A percentile compares a stretch with the other conserved stretches of the same genome.
phyloP scores from a whole-genome alignment of 2,888 invertebrate genomes.

The Drosophila gaucha region DNA sequence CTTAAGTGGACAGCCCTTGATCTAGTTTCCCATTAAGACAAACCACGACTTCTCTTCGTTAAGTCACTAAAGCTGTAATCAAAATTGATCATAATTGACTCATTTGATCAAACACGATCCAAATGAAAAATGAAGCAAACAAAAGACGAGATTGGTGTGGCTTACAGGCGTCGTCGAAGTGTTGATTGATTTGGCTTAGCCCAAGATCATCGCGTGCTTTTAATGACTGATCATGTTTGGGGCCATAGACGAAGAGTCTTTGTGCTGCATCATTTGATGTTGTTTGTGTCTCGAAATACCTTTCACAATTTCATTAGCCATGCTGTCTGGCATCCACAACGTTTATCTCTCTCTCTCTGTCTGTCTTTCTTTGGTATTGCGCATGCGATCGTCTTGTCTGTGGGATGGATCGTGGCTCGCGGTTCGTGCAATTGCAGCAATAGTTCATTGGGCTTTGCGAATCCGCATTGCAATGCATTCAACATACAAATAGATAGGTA shows the following conservation, averaged over 20 bases:
- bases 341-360: not conserved
- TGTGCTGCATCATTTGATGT: conserved; percentile 58
- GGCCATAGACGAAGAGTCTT: conserved; percentile 11
- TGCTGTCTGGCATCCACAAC: conserved; percentile 11
- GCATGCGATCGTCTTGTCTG: conserved; percentile 64
- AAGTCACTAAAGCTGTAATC: conserved; percentile 10
- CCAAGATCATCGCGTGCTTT: conserved; percentile 47
- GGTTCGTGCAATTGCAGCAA: conserved; percentile 66
- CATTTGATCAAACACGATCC: conserved; percentile 18
- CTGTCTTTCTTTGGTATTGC: conserved; percentile 21
- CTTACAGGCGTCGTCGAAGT: conserved; percentile 9
- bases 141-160: conserved; percentile 6
- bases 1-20: conserved; percentile 10
- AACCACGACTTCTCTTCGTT: conserved; percentile 10
- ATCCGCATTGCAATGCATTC: conserved; percentile 75
- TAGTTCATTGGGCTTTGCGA: conserved; percentile 80
- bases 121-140: not conserved
- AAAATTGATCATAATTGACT: conserved; percentile 23
- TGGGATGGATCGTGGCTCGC: conserved; percentile 29
- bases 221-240: conserved; percentile 51
- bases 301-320: conserved; percentile 73
- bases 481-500: conserved; percentile 24
- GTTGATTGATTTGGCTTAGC: conserved; percentile 43
- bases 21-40: conserved; percentile 5
- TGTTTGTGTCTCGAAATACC: conserved; percentile 46